These are phyloP conservation scores for Helleia helle DNA, from an alignment of 2,888 invertebrate genomes.

Conservation along the genomic window DNA sequence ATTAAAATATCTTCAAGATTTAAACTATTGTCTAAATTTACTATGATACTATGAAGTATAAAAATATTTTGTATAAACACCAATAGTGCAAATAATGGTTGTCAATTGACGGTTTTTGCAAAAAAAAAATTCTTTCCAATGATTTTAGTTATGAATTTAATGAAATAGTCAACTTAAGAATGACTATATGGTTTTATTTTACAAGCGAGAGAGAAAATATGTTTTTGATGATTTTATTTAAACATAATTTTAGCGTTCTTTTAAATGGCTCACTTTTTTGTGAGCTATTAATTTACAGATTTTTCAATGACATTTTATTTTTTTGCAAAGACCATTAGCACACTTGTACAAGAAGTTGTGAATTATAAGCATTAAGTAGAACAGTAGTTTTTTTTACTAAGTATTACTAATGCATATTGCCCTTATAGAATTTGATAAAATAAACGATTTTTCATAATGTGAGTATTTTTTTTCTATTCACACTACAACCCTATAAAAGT, in stretches of 20 bases:
- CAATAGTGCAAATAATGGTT: slow-evolving; percentile 20
- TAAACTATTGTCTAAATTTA: neutral
- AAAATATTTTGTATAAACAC: slow-evolving; percentile 14
- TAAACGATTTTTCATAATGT: slow-evolving; percentile 31
- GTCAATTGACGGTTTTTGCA: slow-evolving; percentile 14
- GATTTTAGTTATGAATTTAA: too few relatives aligned
- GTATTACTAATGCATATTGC: slow-evolving; percentile 33
- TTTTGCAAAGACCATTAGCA: slow-evolving; percentile 12
- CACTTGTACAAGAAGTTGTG: slow-evolving; percentile 23
- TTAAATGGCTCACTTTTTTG: too few relatives aligned
- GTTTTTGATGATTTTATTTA: too few relatives aligned
- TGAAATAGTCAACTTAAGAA: too few relatives aligned
- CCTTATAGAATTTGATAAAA: slow-evolving; percentile 33
- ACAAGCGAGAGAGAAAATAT: too few relatives aligned
- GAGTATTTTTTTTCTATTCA: slow-evolving; percentile 17
- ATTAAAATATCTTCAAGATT: neutral
- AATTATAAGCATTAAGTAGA: slow-evolving; percentile 24
- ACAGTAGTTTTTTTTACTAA: slow-evolving; percentile 28
- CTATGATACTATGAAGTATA: neutral
- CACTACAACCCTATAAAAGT: too few relatives aligned
- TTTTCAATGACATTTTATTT: slow-evolving; percentile 1
- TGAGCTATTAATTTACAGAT: too few relatives aligned
- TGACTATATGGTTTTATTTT: too few relatives aligned
- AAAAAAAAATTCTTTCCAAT: slow-evolving; percentile 17
- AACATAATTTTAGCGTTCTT: too few relatives aligned